phyloP scores from a whole-genome alignment of 92 coral and sea anemone species.

The Paramuricea clavata region DNA sequence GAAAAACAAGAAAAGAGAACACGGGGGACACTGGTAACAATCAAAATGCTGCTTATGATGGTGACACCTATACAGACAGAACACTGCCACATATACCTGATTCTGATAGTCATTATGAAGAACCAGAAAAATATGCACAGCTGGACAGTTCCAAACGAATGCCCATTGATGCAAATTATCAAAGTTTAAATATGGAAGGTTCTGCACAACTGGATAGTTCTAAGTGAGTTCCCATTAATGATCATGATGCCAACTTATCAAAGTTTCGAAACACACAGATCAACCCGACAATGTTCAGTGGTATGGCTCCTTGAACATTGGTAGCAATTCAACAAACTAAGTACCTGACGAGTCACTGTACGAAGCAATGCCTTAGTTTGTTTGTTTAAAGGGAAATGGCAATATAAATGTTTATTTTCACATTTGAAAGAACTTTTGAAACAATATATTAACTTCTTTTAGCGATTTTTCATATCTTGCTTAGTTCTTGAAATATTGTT shows the following conservation, averaged over 20 bases:
- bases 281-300: neutral
- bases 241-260: slow-evolving; percentile 22
- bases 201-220: too few species aligned
- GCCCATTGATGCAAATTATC: too few species aligned
- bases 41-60: slow-evolving; percentile 20
- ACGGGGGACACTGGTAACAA: neutral
- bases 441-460: too few species aligned
- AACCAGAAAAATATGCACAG: neutral
- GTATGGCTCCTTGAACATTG: slow-evolving; percentile 3
- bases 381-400: too few species aligned
- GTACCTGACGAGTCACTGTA: neutral
- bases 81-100: neutral
- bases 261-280: neutral
- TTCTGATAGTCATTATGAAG: slow-evolving; percentile 6
- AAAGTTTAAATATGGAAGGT: too few species aligned
- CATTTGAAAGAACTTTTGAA: too few species aligned
- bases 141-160: slow-evolving; percentile 15
- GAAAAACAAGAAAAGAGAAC: neutral
- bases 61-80: neutral
- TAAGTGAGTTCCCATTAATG: neutral
- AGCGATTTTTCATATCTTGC: too few species aligned
- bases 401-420: too few species aligned
- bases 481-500: too few species aligned
- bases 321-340: neutral
- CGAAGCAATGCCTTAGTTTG: neutral